Evolutionary conservation across 2,888 invertebrate species (phyloP), one percentile per base, ranked within the genome.

Genomic region (Drosophila conformis): DNA sequence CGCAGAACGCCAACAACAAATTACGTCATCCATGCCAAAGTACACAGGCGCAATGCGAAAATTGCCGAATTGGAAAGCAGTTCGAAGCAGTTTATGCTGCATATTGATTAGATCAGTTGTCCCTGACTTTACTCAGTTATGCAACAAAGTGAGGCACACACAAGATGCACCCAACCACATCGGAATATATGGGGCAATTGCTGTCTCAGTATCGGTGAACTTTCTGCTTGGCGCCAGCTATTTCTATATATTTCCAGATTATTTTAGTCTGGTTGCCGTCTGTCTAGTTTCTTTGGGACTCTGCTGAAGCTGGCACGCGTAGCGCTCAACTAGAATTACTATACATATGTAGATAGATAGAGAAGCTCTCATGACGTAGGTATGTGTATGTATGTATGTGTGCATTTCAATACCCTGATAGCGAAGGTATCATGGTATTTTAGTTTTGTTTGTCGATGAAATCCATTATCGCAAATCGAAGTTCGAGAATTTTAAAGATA

Each of bases 251-350:
- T 25, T 46, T 15, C 2, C 2, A 4, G 25, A 46, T 25, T 46
- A 46, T 38, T 36, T 13, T 18, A 59, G 80, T 81, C 80, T 81
- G 62, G 51, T 38, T 27, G 62, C 4, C 42, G 84, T 84, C 78
- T 73, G 83, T 80, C 74, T 74, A 78, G 69, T 75, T 81, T 59
- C 35, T 5, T 25, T 5, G 4, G 35, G 27, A 48, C 52, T 61
- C 49, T 51, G 29, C 31, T 52, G 54, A 68, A 33, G 25, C 57
- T 27, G 53, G 33, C 15, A 33, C 33, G 33, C 33, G 33, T 10
- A 4, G 33, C 27, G 11, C 69, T 62, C 65, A 61, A 42, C 58
- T 62, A 62, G 49, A 59, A 54, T 38, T 13, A 58, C 21, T 56
- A 25, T 13, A 46, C 56, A 15, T n/a, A 35, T 27, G 29, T 29